Evolutionary conservation across 2,888 invertebrate genomes (phyloP), one percentile per base, ranked within the genome.

Genomic region (Axea sp.): DNA sequence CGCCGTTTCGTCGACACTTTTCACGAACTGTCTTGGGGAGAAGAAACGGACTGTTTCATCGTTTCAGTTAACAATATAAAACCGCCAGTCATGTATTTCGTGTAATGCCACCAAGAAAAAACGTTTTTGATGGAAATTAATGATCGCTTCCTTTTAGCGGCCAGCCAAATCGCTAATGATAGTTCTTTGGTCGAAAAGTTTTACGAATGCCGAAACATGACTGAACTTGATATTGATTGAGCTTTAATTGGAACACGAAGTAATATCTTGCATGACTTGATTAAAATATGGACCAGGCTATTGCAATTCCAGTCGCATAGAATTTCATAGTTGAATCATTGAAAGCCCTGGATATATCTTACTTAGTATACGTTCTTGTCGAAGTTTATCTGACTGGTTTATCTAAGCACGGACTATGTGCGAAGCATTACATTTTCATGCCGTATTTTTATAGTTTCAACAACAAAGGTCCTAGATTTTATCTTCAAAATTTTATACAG

Each of bases 1-100:
- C 41, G 35, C 67, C 71, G 68, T 76, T 53, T 64, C 73, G 73
- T 62, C 67, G 75, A 76, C 76, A 68, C 75, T 78, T 74, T 74
- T 75, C 76, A 59, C 77, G 47, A 75, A 75, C 45, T 71, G 73
- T 73, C 72, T 75, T 57, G 39, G 17, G n/a, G 1, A 28, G 41
- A 55, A 39, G 59, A 53, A 60, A 55, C 62, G 35, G 31, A 49
- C 60, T 62, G 57, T 73, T 69, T 64, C 59, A 45, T 68, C 64
- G 39, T 41, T 60, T 59, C 35, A 31, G 47, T 73, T 55, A 55
- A 67, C 47, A 41, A 19, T 41, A 57, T 35, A 51, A 65, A 65
- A 59, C 33, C 59, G 28, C 53, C 26, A 62, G 45, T 45, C 57
- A 41, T 72, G 64, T 55, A 45, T 55, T 14, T 17, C 35, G 41